Evolutionary conservation across 1,140 invertebrate genomes (phyloP).

Genomic region (Scaptomyza pallida): DNA sequence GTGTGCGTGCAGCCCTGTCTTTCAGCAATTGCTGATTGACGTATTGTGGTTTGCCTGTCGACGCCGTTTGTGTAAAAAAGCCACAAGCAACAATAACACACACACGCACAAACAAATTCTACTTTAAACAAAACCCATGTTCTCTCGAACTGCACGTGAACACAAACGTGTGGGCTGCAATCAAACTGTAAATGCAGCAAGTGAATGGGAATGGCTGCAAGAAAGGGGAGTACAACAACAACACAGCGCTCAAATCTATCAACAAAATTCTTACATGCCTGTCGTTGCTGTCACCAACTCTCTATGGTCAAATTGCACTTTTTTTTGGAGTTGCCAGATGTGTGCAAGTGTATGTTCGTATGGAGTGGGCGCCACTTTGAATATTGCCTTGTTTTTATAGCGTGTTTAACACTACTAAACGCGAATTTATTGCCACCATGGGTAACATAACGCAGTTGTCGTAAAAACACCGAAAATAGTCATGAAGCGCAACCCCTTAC

Average conservation of each 20-base stretch:
- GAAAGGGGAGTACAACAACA: not conserved
- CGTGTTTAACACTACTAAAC: constrained; percentile 81
- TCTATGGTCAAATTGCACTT: constrained; percentile 42
- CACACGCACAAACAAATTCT: constrained; percentile 40
- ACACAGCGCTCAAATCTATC: constrained; percentile 10
- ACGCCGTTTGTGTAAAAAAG: constrained; percentile 41
- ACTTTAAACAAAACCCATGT: constrained; percentile 71
- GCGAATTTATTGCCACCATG: constrained; percentile 75
- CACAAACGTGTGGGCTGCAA: constrained; percentile 63
- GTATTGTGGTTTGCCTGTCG: constrained; percentile 49
- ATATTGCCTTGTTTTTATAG: constrained; percentile 64
- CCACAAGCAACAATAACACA: constrained; percentile 41
- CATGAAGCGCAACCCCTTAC: constrained; percentile 51
- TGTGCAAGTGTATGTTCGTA: constrained; percentile 4
- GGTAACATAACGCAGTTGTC: constrained; percentile 77
- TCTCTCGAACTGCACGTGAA: constrained; percentile 66
- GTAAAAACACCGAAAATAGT: constrained; percentile 77
- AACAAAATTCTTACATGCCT: constrained; percentile 17
- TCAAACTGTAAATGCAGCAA: constrained; percentile 67
- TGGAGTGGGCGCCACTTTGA: constrained; percentile 35
- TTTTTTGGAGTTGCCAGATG: constrained; percentile 43
- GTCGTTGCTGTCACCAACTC: constrained; percentile 20
- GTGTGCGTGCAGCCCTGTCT: constrained; percentile 42
- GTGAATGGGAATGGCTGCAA: constrained; percentile 37
- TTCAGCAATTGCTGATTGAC: constrained; percentile 52